Evolutionary conservation across 1,140 invertebrate genomes (phyloP), one percentile per base, ranked within the genome.

Genomic region (Macrocentrus cingulum): DNA sequence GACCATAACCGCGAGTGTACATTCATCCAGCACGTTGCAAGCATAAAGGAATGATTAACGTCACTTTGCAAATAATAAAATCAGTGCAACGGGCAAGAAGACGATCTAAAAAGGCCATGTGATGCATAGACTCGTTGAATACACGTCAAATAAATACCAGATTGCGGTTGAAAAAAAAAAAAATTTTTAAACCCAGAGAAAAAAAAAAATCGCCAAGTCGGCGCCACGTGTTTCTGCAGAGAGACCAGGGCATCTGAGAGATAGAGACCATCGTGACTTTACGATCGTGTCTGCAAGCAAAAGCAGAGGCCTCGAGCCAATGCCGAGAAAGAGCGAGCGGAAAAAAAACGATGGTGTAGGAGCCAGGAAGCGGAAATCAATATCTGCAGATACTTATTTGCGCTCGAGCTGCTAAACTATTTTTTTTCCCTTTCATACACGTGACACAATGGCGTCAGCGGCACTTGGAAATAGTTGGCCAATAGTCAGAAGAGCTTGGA

Each of bases 351-450:
- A 4, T 11, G 16, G 16, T 7, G 16, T 3, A 19, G 13, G 46
- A 46, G 41, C 32, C 53, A 55, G 53, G 25, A 53, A 59, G 42
- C 58, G 58, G 51, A 59, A 59, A 59, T 59, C 58, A 54, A 59
- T 59, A 59, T 59, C 58, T 15, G n/a, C 36, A 23, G 48, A 55
- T 55, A 55, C 23, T 46, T 55, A 34, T 36, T 16, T 32, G 22
- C 39, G 16, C 18, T 25, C 18, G 20, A 25, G 9, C 11, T 37
- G 18, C 42, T 37, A 13, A 16, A 41, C 37, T 39, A 53, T 13
- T 48, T 48, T 29, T 23, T 48, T 25, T 48, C 11, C 29, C 25
- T 29, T 29, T 9, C 9, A 29, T 53, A 20, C 18, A 36, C 34
- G 37, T 29, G 9, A 29, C 4, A 5, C 25, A 29, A 5, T 5